Percentiles rank a stretch among this genome's conserved stretches.
phyloP scores from a whole-genome alignment of 1,140 invertebrate species.

The Cherax destructor region DNA sequence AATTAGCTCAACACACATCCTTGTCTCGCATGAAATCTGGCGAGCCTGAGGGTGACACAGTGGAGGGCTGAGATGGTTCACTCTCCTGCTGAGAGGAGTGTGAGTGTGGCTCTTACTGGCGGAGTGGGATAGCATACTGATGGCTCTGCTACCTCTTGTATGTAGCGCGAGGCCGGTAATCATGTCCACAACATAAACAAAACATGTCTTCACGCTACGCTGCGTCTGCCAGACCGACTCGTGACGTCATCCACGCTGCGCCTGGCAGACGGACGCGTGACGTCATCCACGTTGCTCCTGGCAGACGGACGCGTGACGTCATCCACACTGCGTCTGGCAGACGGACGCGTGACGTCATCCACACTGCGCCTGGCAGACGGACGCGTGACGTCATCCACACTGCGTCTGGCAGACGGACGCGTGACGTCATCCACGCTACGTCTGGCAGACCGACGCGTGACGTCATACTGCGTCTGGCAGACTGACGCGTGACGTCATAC shows the following conservation, averaged over 20 bases:
- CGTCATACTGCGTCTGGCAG: too few relatives aligned
- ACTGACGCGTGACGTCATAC: too few relatives aligned
- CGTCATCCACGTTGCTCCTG: too few relatives aligned
- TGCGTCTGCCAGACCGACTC: slow-evolving; percentile 8
- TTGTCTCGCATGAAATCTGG: background rate
- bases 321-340: too few relatives aligned
- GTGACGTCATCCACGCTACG: too few relatives aligned
- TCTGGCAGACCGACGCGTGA: too few relatives aligned
- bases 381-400: too few relatives aligned
- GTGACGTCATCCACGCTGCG: slow-evolving; percentile 13
- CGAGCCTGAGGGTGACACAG: background rate
- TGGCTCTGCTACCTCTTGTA: background rate
- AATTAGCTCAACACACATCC: background rate
- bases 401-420: too few relatives aligned
- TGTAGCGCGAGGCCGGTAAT: slow-evolving; percentile 59
- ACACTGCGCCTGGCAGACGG: too few relatives aligned
- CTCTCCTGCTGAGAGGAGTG: background rate
- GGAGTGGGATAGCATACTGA: background rate
- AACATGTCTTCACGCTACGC: slow-evolving; percentile 43
- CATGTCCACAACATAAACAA: slow-evolving; percentile 52
- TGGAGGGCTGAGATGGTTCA: background rate
- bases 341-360: too few relatives aligned
- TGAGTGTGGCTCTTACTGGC: background rate
- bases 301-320: too few relatives aligned
- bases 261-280: too few relatives aligned